Evolutionary conservation across 2,113 vertebrate species (phyloP).

Genomic region (Maccullochella peelii): DNA sequence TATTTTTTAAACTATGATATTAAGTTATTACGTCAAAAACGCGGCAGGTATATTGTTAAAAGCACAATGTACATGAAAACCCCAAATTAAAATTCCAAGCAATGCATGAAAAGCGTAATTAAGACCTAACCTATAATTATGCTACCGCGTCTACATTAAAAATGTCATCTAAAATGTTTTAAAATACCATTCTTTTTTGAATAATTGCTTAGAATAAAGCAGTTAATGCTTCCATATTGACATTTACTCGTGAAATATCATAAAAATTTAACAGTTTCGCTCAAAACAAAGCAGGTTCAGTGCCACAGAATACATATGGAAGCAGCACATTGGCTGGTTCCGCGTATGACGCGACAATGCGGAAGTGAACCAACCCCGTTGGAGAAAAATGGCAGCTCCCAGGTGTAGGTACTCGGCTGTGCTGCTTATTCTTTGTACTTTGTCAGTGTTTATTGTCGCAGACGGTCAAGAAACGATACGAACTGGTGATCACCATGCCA

Average conservation of each 20-base stretch:
- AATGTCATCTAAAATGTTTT: background rate
- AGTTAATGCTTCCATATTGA: fast-evolving
- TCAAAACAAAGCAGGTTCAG: slow-evolving; percentile 58
- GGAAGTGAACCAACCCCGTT: slow-evolving; percentile 59
- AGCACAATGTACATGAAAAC: background rate
- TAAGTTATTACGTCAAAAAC: background rate
- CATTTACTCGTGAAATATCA: background rate
- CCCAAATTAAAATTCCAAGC: background rate
- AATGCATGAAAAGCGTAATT: background rate
- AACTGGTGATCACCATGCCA: background rate
- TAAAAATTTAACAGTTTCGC: background rate
- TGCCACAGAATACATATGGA: slow-evolving; percentile 17
- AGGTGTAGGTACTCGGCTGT: slow-evolving; percentile 24
- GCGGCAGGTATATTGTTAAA: background rate
- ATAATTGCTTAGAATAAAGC: background rate
- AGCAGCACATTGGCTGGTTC: slow-evolving; percentile 64
- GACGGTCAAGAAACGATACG: slow-evolving; percentile 23
- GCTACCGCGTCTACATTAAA: background rate
- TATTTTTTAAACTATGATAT: background rate
- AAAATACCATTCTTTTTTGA: background rate
- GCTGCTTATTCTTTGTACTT: slow-evolving; percentile 49
- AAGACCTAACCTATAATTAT: background rate
- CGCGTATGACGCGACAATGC: slow-evolving; percentile 43
- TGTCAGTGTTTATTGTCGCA: background rate
- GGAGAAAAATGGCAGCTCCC: slow-evolving; percentile 77